Percentiles rank a stretch among this genome's conserved stretches.
These are phyloP conservation scores for Xestia ashworthii DNA, from an alignment of 2,888 invertebrate genomes.

Conservation along the genomic window DNA sequence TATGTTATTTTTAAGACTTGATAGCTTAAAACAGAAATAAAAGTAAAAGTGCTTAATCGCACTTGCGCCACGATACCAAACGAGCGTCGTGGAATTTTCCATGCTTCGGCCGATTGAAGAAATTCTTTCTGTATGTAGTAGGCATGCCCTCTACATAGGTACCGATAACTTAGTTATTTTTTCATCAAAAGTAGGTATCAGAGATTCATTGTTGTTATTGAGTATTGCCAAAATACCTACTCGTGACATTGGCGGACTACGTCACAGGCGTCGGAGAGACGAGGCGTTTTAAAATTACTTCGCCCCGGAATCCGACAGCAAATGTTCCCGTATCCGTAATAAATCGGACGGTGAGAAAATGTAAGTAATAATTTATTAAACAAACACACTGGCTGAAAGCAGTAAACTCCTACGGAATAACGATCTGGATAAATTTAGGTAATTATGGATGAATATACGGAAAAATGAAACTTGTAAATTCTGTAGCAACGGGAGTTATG, in stretches of 20 bases:
- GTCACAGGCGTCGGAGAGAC: constrained; percentile 78
- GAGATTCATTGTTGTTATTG: constrained; percentile 48
- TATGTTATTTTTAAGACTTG: constrained; percentile 28
- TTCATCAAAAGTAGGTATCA: constrained; percentile 41
- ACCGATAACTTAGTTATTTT: constrained; percentile 36
- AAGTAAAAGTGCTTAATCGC: constrained; percentile 64
- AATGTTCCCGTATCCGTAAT: constrained; percentile 67
- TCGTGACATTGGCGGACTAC: constrained; percentile 72
- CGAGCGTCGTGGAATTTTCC: constrained; percentile 64
- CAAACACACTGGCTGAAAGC: constrained; percentile 41
- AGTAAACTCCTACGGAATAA: constrained; percentile 24
- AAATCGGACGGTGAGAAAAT: constrained; percentile 50
- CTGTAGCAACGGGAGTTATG: neutral
- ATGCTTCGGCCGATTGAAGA: constrained; percentile 52
- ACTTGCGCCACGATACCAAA: constrained; percentile 57
- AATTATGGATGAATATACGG: constrained; percentile 29
- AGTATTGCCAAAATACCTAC: constrained; percentile 71
- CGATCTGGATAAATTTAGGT: neutral
- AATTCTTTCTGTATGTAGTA: constrained; percentile 36
- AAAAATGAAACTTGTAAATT: constrained; percentile 8
- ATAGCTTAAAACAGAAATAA: constrained; percentile 36
- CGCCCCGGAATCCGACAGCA: constrained; percentile 70
- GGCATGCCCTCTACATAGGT: constrained; percentile 16
- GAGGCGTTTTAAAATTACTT: constrained; percentile 78
- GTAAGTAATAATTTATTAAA: constrained; percentile 38